Evolutionary conservation across 2,797 vertebrate species (phyloP), one percentile per base, ranked within the genome.

Genomic region (Sternotherus odoratus): DNA sequence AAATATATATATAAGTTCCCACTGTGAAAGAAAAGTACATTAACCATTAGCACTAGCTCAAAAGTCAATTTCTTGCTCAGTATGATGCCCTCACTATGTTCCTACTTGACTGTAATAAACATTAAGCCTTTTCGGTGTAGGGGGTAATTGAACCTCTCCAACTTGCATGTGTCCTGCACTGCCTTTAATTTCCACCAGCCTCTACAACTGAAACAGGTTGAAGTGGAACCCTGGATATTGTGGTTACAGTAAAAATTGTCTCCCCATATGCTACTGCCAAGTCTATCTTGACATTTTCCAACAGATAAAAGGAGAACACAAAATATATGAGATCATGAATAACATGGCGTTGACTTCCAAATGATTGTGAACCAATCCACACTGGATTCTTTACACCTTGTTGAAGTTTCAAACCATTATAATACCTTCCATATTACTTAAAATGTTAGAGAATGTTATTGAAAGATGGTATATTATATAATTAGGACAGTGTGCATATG

Each of bases 51-150:
- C 83, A 4, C 81, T 60, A 24, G 48, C 2, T n/a, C 8, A 16
- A 77, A 80, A 85, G 57, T 46, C 80, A 90, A 79, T 83, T 30
- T 4, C 60, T 83, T 77, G 16, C 30, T 88, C 83, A 26, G 7
- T 13, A 0, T 48, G 9, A 21, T 12, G 88, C 28, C 19, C 50
- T 11, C 79, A 84, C 49, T 81, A 66, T 69, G 60, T 39, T 88
- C n/a, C 81, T 75, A 63, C 90, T 54, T 85, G 82, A 46, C 75
- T 87, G 72, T 84, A 91, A 87, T 77, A 84, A 91, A 78, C 36
- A 74, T 77, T 77, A 79, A 57, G 30, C 30, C 60, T 75, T 83
- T 88, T 80, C 33, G 26, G 77, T 5, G 77, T 15, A 43, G 69
- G 4, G 30, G 33, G 5, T 79, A 84, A 91, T 75, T 75, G 48